Conservation (phyloP, 2,113 vertebrate species). For the Amblyornis subalaris region DNA sequence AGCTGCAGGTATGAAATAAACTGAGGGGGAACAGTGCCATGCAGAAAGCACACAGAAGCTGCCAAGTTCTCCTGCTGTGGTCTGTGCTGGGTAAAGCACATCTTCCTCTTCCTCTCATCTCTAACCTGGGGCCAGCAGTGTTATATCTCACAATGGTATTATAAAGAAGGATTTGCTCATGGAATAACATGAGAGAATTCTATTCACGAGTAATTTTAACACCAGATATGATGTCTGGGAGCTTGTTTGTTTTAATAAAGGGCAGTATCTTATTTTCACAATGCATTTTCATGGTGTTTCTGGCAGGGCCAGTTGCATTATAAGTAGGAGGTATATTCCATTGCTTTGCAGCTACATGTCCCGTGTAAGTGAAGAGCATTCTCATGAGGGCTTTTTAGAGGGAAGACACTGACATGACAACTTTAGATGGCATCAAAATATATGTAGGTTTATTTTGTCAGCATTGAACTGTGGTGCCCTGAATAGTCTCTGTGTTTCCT, state of each 20-base stretch:
- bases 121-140: background rate
- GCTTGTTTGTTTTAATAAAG: background rate
- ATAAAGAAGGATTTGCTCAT: background rate
- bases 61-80: accelerated
- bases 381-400: background rate
- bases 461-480: background rate
- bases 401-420: background rate
- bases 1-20: background rate
- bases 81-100: background rate
- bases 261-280: background rate
- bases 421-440: background rate
- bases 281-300: background rate
- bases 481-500: background rate
- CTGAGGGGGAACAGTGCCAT: accelerated
- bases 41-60: background rate
- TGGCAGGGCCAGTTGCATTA: background rate
- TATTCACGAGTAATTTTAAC: background rate
- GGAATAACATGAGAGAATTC: background rate
- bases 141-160: background rate
- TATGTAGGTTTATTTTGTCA: background rate
- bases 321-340: background rate
- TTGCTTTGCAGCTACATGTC: background rate
- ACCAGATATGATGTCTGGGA: background rate
- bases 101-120: background rate
- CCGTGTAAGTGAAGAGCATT: background rate